Base-by-base conservation (phyloP, 2,113 vertebrate species). In the Tonatia bakeri region DNA sequence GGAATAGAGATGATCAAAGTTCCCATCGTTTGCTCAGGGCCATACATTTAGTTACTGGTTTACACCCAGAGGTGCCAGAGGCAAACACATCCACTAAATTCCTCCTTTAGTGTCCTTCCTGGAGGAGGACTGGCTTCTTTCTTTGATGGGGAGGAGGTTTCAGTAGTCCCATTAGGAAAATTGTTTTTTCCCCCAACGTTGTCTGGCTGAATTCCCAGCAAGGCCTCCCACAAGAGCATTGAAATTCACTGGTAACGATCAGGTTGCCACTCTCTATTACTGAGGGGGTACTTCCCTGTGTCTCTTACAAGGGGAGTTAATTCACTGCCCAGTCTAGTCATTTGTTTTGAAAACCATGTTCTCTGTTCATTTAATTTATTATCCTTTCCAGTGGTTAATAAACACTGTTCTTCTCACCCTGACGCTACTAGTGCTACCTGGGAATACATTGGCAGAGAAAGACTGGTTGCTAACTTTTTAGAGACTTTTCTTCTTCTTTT, bases 201-300 rank as follows among this genome's bases (percentile, higher is more conserved):
- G 54, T 89, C 85, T 91, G 70, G 7, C 52, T 67, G 40, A 84
- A 95, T 91, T 93, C 40, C 52, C 56, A 81, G 19, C 33, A 83
- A 1, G 26, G 45, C 77, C 65, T 88, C 28, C 65, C 64, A 72
- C 33, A 64, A 93, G 75, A 94, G 36, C 77, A 91, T 69, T 93
- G 89, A 72, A 76, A 90, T 96, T 84, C 82, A 77, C 88, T 94
- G 87, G 38, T 86, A 96, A 81, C 33, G 20, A 95, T 96, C 94
- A 70, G 87, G 56, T 83, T 97, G 96, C 70, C 93, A 96, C 28
- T 96, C 83, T 96, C 87, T 31, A 81, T 96, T 97, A 96, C 82
- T 10, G 5, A 91, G 61, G 8, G 56, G 36, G 36, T 40, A 67
- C 67, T 91, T 90, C 65, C 45, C 45, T 82, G 4, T 67, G 94